Base-by-base conservation (phyloP, 2,113 vertebrate species). In the Ophiodon elongatus region DNA sequence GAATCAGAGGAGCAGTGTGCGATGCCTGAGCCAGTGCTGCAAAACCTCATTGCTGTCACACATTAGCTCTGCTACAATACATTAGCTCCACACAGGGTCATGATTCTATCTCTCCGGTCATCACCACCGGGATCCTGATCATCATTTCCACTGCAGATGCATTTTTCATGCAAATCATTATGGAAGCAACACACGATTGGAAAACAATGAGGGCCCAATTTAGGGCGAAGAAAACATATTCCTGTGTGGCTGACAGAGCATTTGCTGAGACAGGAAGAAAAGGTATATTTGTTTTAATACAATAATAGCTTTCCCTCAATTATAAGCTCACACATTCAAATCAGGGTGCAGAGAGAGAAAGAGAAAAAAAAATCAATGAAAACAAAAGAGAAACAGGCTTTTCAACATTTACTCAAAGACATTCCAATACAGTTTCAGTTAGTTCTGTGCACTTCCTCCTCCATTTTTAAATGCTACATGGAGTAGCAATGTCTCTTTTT, bases 31-130 rank as follows among this genome's bases (percentile, higher is more conserved):
- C 79, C 84, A 65, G 80, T 69, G 78, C 90, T 70, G 90, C 73
- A 70, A 91, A 87, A 54, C 89, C 92, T 93, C 88, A 93, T 92
- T 91, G 79, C 93, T 93, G 94, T 94, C 92, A 91, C 80, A 88
- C 80, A 78, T 82, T 87, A 90, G 85, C 91, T 68, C 59, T 68
- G 83, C 91, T 87, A 84, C 93, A 90, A 95, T 94, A 92, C 94
- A 95, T 95, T 93, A 93, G 91, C 86, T 91, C 73, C 91, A 92
- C 88, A 85, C 87, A 74, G 94, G 94, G 94, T 92, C 92, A 93
- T 74, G 85, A 68, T 76, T 90, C 86, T 87, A 81, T 87, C 87
- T 90, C 88, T 84, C 77, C 73, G 89, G 93, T 91, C 93, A 94
- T 90, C 92, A 88, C 91, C 93, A 33, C 82, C 73, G 80, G 91